Evolutionary conservation across 1,140 invertebrate genomes (phyloP), one percentile per base, ranked within the genome.

Genomic region (Ctenoplectra terminalis): DNA sequence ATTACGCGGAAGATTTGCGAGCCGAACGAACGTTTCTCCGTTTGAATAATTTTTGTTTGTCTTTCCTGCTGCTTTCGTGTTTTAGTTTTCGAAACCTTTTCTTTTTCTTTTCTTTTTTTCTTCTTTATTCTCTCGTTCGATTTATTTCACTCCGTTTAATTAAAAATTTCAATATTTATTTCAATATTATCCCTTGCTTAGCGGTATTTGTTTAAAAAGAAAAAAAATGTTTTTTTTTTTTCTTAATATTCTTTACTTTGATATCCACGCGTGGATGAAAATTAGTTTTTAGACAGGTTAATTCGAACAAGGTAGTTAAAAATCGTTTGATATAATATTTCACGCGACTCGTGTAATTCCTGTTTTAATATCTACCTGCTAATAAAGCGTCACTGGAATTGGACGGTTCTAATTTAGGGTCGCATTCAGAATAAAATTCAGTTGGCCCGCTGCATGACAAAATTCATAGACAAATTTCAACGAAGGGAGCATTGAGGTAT

Each of bases 381-480:
- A 71, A 72, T 72, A 71, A 61, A 79, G 56, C 46, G 26, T 11
- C 17, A 29, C 50, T 64, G 60, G 48, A 75, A 75, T 74, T 66
- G 34, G 60, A 48, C 43, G 71, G 23, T 20, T 13, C 58, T 52
- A 71, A 79, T 75, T 66, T 75, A 34, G 70, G 50, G n/a, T 56
- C 13, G 31, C 23, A 71, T 46, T 64, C 58, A 50, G 60, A 48
- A 81, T 81, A 74, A 81, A 74, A 79, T 72, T 48, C 69, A 43
- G 48, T 50, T 26, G 60, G 26, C 61, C 5, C 50, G 48, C 9
- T 37, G 29, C 26, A 56, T 75, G 58, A 75, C 61, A 74, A 81
- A 81, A 81, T 75, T 74, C 70, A 63, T 63, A 81, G 78, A 81
- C 56, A 74, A 64, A 81, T 75, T 81, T 75, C 50, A 63, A 11